A percentile compares a stretch with the other conserved stretches of the same genome.
Conservation (phyloP, 1,140 invertebrate genomes). For the Drosophila kikkawai region DNA sequence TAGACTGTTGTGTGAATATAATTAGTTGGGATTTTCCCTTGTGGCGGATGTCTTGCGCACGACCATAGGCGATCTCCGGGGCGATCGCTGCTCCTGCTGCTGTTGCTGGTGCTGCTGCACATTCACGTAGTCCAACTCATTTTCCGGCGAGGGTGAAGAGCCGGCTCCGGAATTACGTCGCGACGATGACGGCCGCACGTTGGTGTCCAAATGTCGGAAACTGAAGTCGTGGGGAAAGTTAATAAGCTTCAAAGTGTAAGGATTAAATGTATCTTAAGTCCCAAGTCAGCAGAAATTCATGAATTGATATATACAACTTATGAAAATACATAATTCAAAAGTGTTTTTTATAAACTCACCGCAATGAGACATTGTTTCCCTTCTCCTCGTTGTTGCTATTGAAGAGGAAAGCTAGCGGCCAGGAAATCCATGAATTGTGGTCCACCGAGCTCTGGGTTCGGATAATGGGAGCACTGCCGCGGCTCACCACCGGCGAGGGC, state of each 20-base stretch:
- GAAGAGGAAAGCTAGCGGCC: constrained; percentile 94
- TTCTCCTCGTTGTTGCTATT: constrained; percentile 89
- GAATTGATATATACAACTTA: too few relatives aligned
- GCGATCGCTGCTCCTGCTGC: constrained; percentile 72
- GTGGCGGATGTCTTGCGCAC: constrained; percentile 68
- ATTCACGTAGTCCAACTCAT: constrained; percentile 78
- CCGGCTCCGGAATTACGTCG: constrained; percentile 85
- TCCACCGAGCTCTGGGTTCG: constrained; percentile 85
- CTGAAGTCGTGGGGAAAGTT: constrained; percentile 81
- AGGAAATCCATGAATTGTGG: constrained; percentile 93
- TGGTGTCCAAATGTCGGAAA: constrained; percentile 92
- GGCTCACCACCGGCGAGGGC: constrained; percentile 85
- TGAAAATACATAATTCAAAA: too few relatives aligned
- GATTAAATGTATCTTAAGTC: neutral
- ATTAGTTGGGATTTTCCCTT: constrained; percentile 64
- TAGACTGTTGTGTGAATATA: constrained; percentile 8
- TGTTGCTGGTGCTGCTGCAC: constrained; percentile 58
- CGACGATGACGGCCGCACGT: constrained; percentile 87
- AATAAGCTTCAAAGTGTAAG: neutral
- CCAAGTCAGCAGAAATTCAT: neutral
- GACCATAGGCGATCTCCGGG: constrained; percentile 84
- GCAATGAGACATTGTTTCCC: constrained; percentile 90
- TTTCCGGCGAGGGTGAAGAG: constrained; percentile 88
- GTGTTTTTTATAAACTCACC: constrained; percentile 86
- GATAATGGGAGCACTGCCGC: constrained; percentile 85